Base-by-base conservation (phyloP, 2,797 vertebrate genomes). In the Poeciliopsis turneri region DNA sequence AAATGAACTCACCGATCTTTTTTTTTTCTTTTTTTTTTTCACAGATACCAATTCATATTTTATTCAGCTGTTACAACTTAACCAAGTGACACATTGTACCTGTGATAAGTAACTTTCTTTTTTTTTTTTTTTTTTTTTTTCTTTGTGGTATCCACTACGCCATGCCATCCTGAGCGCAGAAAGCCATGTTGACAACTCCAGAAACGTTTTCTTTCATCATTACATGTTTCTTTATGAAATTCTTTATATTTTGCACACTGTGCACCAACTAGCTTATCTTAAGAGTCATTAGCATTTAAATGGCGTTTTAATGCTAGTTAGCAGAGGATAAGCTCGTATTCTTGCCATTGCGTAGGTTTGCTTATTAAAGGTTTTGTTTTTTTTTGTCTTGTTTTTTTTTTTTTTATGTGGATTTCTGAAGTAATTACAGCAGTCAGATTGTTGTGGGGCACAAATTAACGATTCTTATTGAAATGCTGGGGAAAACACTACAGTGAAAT, bases 241-340 rank as follows among this genome's bases (percentile, higher is more conserved):
- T 64, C 15, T 61, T 8, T 20, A 64, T 64, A 39, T 36, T 39
- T 39, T 61, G 20, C 11, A 12, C 28, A 53, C 11, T n/a, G 28
- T 46, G 30, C 16, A 16, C n/a, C 51, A 46, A 70, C 33, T 72
- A 71, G n/a, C 4, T 18, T 64, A 53, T 79, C 64, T 83, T 69
- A 13, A 71, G 66, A 81, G 15, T 5, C 46, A 83, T 78, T 79
- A 77, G 72, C 47, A 75, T 71, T 66, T 77, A 77, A 86, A 75
- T 68, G 46, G n/a, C 12, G 11, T 73, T 77, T 81, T 72, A 80
- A 80, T 61, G 36, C 76, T 45, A 74, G 36, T 23, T 80, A 78
- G 55, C 68, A 8, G 51, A 83, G 66, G 43, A 66, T 41, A 64
- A 77, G 46, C 46, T 72, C 59, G 59, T 83, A 70, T 83, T 84